Evolutionary conservation across 2,888 invertebrate genomes (phyloP).

Genomic region (Thymelicus lineola): DNA sequence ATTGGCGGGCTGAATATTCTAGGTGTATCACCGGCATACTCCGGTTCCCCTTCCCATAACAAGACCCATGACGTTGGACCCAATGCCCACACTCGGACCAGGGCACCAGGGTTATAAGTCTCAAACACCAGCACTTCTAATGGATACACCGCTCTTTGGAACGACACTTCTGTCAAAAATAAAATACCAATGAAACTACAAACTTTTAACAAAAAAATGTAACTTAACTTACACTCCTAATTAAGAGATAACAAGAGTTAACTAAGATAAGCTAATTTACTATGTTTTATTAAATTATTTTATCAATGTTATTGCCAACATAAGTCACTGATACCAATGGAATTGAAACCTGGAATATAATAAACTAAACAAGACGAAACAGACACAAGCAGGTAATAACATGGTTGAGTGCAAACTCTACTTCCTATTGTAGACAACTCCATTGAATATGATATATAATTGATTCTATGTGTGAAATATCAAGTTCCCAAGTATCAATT

Average conservation of each 20-base stretch:
- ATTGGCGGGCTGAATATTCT: constrained; percentile 92
- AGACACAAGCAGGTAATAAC: constrained; percentile 3
- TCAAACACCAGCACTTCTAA: constrained; percentile 91
- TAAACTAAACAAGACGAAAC: background rate
- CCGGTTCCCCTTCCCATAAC: constrained; percentile 91
- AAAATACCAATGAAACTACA: constrained; percentile 20
- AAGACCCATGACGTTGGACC: constrained; percentile 86
- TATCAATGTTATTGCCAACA: too few relatives aligned
- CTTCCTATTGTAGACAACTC: constrained; percentile 21
- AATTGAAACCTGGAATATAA: background rate
- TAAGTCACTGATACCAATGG: too few relatives aligned
- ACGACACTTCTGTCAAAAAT: constrained; percentile 85
- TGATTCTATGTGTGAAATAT: constrained; percentile 10
- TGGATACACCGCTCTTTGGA: constrained; percentile 88
- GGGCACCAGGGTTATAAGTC: constrained; percentile 94
- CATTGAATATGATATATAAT: constrained; percentile 9
- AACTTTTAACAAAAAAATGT: background rate
- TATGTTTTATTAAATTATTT: too few relatives aligned
- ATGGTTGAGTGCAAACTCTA: constrained; percentile 26
- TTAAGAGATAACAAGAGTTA: too few relatives aligned
- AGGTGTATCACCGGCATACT: constrained; percentile 85
- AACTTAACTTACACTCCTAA: too few relatives aligned
- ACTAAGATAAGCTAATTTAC: too few relatives aligned
- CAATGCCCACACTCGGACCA: constrained; percentile 91
- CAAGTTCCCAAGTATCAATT: constrained; percentile 25